A percentile compares a stretch with the other conserved stretches of the same genome.
Conservation (phyloP, 2,888 invertebrate species). For the Dasysyrphus tricinctus region DNA sequence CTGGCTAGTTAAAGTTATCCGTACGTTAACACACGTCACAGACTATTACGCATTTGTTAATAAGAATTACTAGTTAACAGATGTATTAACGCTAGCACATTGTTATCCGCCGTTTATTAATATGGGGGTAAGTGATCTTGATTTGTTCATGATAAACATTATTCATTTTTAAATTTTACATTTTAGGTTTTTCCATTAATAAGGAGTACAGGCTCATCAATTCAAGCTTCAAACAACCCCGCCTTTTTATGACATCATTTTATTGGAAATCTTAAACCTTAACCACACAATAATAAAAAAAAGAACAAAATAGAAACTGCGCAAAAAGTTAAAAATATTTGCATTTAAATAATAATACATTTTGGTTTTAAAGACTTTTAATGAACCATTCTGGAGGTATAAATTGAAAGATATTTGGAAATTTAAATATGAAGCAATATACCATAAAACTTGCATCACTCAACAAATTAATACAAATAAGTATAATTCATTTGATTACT, state of each 20-base stretch:
- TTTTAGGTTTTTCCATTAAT: too few species aligned
- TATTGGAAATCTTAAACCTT: background rate
- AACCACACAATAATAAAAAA: background rate
- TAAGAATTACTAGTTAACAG: too few species aligned
- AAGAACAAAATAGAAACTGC: background rate
- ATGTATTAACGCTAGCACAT: too few species aligned
- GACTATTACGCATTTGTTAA: too few species aligned
- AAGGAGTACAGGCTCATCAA: too few species aligned
- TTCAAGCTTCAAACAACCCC: background rate
- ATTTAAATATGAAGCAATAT: slow-evolving; percentile 4
- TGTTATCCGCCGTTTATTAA: too few species aligned
- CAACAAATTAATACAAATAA: background rate
- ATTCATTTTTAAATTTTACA: too few species aligned
- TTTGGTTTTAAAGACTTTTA: background rate
- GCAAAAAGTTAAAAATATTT: slow-evolving; percentile 22
- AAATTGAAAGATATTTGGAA: background rate
- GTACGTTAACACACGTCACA: too few species aligned
- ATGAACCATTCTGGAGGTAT: background rate
- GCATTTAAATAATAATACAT: background rate
- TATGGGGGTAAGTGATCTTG: too few species aligned
- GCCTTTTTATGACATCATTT: background rate
- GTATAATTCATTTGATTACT: background rate
- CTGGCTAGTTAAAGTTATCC: too few species aligned
- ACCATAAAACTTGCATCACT: slow-evolving; percentile 20
- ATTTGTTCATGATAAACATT: too few species aligned